These are phyloP conservation scores for Candidula unifasciata DNA, from an alignment of 2,888 invertebrate genomes.

Conservation along the genomic window DNA sequence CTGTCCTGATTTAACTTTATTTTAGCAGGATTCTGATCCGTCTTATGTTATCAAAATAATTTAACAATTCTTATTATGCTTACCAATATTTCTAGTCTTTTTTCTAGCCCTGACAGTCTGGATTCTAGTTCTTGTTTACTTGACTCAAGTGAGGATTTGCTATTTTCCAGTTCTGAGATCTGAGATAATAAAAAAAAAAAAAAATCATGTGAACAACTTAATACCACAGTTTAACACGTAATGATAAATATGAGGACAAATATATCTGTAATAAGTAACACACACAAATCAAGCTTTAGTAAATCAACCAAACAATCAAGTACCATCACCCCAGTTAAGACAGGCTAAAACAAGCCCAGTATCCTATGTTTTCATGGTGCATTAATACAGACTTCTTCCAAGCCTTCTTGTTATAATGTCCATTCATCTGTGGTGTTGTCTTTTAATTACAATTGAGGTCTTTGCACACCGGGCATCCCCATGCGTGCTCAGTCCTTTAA, in stretches of 20 bases:
- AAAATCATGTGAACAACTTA: background rate
- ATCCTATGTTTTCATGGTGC: too few species aligned
- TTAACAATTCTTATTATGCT: background rate
- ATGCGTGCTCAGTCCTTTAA: too few species aligned
- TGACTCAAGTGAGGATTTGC: slow-evolving; percentile 31
- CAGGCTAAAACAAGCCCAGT: too few species aligned
- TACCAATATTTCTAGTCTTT: slow-evolving; percentile 48
- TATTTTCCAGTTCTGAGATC: slow-evolving; percentile 36
- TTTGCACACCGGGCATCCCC: too few species aligned
- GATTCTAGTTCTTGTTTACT: slow-evolving; percentile 37
- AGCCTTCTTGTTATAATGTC: too few species aligned
- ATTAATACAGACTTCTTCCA: too few species aligned
- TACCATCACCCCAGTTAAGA: too few species aligned
- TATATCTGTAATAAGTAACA: background rate
- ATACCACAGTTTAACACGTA: background rate
- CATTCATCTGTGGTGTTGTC: too few species aligned
- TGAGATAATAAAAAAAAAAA: background rate
- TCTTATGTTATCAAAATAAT: background rate
- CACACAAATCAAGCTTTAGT: too few species aligned
- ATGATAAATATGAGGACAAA: background rate
- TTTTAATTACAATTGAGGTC: too few species aligned
- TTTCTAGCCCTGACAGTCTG: slow-evolving; percentile 52
- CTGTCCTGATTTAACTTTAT: too few species aligned
- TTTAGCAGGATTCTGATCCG: background rate
- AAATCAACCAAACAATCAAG: too few species aligned